Percentiles rank a stretch among this genome's conserved stretches.
Conservation (phyloP, 1,140 invertebrate genomes). For the Oryctes rhinoceros region DNA sequence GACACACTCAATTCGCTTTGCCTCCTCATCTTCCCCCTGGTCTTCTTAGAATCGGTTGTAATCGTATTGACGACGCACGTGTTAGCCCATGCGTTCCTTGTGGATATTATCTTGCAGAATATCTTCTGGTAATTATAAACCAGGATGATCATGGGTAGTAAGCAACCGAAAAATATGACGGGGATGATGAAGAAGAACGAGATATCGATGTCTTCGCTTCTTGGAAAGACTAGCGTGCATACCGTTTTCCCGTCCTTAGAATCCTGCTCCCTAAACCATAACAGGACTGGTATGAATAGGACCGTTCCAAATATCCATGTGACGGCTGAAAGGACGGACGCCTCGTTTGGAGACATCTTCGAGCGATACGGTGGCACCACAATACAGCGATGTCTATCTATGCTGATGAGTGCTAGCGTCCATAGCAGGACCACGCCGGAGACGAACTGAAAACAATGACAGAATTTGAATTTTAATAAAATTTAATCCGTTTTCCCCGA, state of each 20-base stretch:
- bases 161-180: conserved; percentile 63
- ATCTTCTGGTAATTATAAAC: conserved; percentile 69
- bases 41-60: conserved; percentile 49
- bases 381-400: conserved; percentile 68
- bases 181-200: conserved; percentile 67
- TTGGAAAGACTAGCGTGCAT: conserved; percentile 68
- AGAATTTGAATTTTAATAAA: background rate
- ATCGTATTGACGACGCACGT: conserved; percentile 60
- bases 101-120: conserved; percentile 66
- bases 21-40: conserved; percentile 54
- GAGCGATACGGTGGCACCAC: conserved; percentile 67
- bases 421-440: conserved; percentile 70
- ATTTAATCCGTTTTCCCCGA: background rate
- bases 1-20: conserved; percentile 65
- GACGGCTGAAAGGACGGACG: conserved; percentile 59
- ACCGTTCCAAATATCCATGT: conserved; percentile 64
- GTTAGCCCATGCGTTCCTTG: conserved; percentile 64
- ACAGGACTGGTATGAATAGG: conserved; percentile 65
- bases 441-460: conserved; percentile 64
- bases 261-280: conserved; percentile 64
- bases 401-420: conserved; percentile 69
- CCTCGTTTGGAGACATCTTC: conserved; percentile 62
- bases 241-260: conserved; percentile 56
- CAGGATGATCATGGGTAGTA: conserved; percentile 67
- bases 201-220: conserved; percentile 61